These are phyloP conservation scores for Drosophila gaucha DNA, from an alignment of 2,888 invertebrate species.

Conservation along the genomic window DNA sequence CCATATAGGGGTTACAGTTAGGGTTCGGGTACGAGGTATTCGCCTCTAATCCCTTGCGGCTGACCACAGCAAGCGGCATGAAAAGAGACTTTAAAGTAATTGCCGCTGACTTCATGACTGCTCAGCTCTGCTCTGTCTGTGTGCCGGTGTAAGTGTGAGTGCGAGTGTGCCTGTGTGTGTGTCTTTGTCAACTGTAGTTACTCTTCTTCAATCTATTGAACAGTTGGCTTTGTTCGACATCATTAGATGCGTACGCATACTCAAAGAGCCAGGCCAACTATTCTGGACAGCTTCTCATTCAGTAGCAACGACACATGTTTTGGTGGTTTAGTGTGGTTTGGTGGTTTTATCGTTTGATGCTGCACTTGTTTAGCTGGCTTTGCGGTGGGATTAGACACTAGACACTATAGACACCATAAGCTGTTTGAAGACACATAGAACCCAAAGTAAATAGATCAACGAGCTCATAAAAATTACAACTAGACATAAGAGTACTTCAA, in stretches of 20 bases:
- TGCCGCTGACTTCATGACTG: conserved; percentile 78
- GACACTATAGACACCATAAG: conserved; percentile 4
- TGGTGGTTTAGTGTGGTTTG: conserved; percentile 10
- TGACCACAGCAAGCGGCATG: conserved; percentile 58
- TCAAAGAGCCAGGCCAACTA: conserved; percentile 3
- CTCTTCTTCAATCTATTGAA: conserved; percentile 3
- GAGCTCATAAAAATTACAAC: neutral
- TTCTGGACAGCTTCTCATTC: conserved; percentile 32
- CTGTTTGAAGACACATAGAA: conserved; percentile 1
- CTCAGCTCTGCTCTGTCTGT: conserved; percentile 7
- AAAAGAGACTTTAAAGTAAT: conserved; percentile 65
- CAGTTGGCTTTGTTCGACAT: conserved; percentile 32
- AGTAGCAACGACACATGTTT: conserved; percentile 25
- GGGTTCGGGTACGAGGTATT: conserved; percentile 7
- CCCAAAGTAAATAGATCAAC: conserved; percentile 25
- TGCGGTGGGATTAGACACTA: conserved; percentile 22
- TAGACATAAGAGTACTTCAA: neutral
- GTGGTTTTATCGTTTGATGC: conserved; percentile 4
- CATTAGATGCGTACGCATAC: conserved; percentile 44
- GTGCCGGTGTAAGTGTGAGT: conserved; percentile 9
- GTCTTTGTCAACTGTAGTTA: conserved; percentile 28
- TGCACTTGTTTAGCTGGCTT: conserved; percentile 33
- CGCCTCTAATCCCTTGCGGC: conserved; percentile 52
- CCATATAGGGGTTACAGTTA: conserved; percentile 7
- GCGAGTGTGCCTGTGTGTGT: conserved; percentile 4